Conservation (phyloP, 2,113 vertebrate species). For the Cottus gobio region DNA sequence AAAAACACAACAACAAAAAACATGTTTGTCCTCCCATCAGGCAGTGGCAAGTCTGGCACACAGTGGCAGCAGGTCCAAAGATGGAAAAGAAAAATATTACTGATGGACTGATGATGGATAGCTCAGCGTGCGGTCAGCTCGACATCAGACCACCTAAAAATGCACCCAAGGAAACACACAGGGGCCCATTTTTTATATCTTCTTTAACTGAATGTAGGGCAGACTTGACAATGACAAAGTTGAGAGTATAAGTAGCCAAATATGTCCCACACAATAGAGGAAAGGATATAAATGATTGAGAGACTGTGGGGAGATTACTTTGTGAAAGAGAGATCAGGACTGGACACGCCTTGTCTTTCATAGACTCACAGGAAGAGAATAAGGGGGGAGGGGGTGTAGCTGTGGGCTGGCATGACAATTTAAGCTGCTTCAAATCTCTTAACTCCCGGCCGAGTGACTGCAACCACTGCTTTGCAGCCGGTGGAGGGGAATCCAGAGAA, state of each 20-base stretch:
- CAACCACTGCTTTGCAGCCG: slow-evolving; percentile 14
- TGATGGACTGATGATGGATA: slow-evolving; percentile 24
- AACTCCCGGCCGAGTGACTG: slow-evolving; percentile 43
- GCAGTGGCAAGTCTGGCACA: slow-evolving; percentile 24
- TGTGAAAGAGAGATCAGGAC: slow-evolving; percentile 54
- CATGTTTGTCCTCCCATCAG: slow-evolving; percentile 43
- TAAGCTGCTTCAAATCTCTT: slow-evolving; percentile 64
- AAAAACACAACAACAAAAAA: background rate
- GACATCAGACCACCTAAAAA: slow-evolving; percentile 44
- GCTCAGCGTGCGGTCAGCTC: background rate
- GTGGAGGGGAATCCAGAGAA: slow-evolving; percentile 29
- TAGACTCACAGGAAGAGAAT: slow-evolving; percentile 47
- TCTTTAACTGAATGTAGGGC: slow-evolving; percentile 35
- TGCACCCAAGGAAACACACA: slow-evolving; percentile 22
- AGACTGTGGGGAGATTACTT: slow-evolving; percentile 34
- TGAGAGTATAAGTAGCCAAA: slow-evolving; percentile 33
- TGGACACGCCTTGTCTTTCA: slow-evolving; percentile 50
- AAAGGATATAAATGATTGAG: slow-evolving; percentile 61
- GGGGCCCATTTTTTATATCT: slow-evolving; percentile 8
- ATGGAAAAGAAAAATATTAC: slow-evolving; percentile 28
- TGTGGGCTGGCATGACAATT: slow-evolving; percentile 53
- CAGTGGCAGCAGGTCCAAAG: slow-evolving; percentile 22
- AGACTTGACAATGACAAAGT: slow-evolving; percentile 56
- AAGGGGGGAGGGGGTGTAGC: slow-evolving; percentile 4
- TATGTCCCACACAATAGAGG: slow-evolving; percentile 36